Evolutionary conservation across 1,140 invertebrate genomes (phyloP), one percentile per base, ranked within the genome.

Genomic region (Atta texana): DNA sequence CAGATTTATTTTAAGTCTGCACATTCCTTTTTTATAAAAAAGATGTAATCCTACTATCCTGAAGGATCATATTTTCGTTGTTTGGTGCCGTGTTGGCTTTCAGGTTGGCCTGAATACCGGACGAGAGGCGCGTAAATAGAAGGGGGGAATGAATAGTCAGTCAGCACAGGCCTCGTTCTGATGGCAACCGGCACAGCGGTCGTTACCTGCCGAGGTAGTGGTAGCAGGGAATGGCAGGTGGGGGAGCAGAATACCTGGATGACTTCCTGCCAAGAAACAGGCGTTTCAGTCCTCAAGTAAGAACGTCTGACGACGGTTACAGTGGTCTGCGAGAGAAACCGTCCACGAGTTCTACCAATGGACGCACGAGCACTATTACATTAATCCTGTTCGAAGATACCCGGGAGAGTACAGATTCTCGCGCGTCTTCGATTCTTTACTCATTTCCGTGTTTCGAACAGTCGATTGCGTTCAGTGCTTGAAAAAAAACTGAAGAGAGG

Each of bases 191-290:
- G 78, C 87, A 90, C 90, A 88, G 75, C 74, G 84, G 77, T 90
- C 86, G 89, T 91, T 91, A 90, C 87, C 44, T 84, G 84, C 5
- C 10, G 85, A 68, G 51, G 88, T 82, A 81, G 88, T 89, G 89
- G 87, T 77, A 89, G 61, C 64, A 71, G 55, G 82, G 59, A 84
- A 89, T 77, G 77, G 64, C 88, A 90, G 76, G 88, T 87, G 86
- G 91, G 92, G 84, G 90, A 81, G 57, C 72, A 87, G 89, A 90
- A 94, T 93, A 94, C 92, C 92, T 94, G 93, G 93, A 93, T 91
- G 92, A 93, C 91, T 93, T 93, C 92, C 92, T 93, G 91, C 89
- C 91, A 87, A 68, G 80, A 82, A 84, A 91, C 89, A 91, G 92
- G 91, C 91, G 90, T 89, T 88, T 93, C 92, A 93, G 93, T 94